Percentiles rank a stretch among this genome's conserved stretches.
phyloP scores from a whole-genome alignment of 1,140 invertebrate species.

The Pseudoatta argentina region DNA sequence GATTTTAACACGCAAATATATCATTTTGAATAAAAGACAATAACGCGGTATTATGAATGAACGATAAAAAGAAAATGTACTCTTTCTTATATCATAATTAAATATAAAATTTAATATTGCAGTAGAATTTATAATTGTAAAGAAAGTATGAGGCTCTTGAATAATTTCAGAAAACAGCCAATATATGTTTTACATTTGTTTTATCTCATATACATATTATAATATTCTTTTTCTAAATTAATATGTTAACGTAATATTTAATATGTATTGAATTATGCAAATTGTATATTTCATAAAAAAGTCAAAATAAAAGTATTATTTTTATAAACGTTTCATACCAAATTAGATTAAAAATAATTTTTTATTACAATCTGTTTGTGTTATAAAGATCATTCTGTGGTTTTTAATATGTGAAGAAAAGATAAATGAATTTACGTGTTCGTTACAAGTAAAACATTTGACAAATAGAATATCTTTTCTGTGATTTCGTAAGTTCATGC shows the following conservation, averaged over 20 bases:
- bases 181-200: neutral
- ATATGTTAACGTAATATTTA: neutral
- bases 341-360: neutral
- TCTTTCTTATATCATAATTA: neutral
- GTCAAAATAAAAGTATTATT: neutral
- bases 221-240: constrained; percentile 4
- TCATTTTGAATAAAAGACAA: constrained; percentile 8
- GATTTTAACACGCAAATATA: neutral
- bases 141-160: neutral
- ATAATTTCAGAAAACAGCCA: neutral
- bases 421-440: neutral
- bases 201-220: neutral
- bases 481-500: neutral
- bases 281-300: neutral
- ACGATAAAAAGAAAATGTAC: no score
- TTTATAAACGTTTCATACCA: neutral
- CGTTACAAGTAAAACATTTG: neutral
- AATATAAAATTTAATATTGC: neutral
- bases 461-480: constrained; percentile 6
- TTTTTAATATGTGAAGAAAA: neutral
- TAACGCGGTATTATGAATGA: neutral
- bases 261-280: neutral
- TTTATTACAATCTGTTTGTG: neutral
- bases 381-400: neutral
- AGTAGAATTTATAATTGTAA: neutral